Conservation (phyloP, 2,113 vertebrate genomes). For the Isurus oxyrinchus region DNA sequence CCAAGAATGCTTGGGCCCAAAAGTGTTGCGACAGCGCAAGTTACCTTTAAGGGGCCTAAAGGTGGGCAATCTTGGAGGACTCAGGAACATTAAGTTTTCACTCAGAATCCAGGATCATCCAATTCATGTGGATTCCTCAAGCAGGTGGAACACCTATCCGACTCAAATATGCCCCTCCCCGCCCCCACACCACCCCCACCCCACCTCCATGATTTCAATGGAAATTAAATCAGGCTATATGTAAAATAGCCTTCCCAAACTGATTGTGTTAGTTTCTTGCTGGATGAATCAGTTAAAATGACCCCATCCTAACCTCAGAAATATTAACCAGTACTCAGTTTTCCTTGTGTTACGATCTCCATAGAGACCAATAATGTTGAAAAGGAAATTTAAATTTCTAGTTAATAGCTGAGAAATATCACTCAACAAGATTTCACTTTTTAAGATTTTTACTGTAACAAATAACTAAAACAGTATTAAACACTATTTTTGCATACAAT, state of each 20-base stretch:
- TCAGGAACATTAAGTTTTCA: neutral
- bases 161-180: neutral
- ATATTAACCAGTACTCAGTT: neutral
- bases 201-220: neutral
- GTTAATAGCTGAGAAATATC: too few relatives aligned
- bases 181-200: too few relatives aligned
- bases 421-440: too few relatives aligned
- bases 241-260: neutral
- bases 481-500: too few relatives aligned
- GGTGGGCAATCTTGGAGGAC: neutral
- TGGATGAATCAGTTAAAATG: neutral
- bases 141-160: neutral
- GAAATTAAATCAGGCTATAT: neutral
- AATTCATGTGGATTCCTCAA: neutral
- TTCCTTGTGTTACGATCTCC: neutral
- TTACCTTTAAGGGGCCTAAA: neutral
- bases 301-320: neutral
- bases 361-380: too few relatives aligned
- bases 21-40: neutral
- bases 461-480: too few relatives aligned
- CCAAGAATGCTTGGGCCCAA: neutral
- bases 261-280: neutral
- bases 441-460: too few relatives aligned
- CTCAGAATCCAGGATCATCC: neutral
- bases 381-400: too few relatives aligned